Percentiles rank a stretch among this genome's conserved stretches.
These are phyloP conservation scores for Lepidurus couesii DNA, from an alignment of 1,140 invertebrate species.

Conservation along the genomic window DNA sequence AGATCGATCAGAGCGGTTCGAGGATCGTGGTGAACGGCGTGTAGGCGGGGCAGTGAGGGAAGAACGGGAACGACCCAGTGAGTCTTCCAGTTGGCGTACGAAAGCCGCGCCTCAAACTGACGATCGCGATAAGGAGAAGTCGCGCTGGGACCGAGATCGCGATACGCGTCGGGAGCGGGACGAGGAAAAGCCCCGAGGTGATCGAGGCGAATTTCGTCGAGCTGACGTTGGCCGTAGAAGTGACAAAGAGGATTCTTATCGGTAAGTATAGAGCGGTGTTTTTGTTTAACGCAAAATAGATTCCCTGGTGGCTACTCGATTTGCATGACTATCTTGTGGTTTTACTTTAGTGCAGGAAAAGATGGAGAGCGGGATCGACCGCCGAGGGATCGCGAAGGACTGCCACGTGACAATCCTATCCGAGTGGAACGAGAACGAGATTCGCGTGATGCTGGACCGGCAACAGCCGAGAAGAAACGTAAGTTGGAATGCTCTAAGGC, in stretches of 20 bases:
- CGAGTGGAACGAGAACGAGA: neutral
- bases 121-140: constrained; percentile 2
- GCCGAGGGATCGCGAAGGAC: neutral
- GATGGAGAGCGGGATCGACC: neutral
- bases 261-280: neutral
- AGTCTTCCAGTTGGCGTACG: neutral
- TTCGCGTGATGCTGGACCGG: neutral
- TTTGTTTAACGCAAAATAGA: neutral
- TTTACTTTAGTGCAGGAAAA: neutral
- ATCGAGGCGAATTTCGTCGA: neutral
- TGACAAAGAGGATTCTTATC: neutral
- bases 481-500: neutral
- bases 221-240: constrained; percentile 14
- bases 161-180: constrained; percentile 6
- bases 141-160: constrained; percentile 14
- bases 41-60: constrained; percentile 4
- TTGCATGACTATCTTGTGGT: neutral
- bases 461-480: neutral
- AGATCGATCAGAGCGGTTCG: neutral
- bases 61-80: neutral
- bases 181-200: neutral
- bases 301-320: neutral
- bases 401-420: neutral
- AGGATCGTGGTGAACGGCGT: neutral
- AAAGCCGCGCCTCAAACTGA: neutral